Conservation (phyloP, 2,888 invertebrate genomes). For the Drosophila algonquin region DNA sequence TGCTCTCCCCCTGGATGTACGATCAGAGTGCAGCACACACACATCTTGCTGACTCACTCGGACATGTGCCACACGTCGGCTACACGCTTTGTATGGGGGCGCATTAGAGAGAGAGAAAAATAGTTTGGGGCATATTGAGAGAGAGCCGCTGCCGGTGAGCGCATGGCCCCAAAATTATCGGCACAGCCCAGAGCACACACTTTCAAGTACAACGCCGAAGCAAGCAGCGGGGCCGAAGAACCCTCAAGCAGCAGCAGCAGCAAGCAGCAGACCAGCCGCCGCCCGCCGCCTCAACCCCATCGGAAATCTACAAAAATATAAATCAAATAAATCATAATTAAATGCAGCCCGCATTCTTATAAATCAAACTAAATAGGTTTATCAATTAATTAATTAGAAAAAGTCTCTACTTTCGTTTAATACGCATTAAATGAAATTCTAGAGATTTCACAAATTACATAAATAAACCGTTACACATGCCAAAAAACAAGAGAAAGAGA, state of each 20-base stretch:
- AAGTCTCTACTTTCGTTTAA: constrained; percentile 73
- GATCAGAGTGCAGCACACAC: constrained; percentile 17
- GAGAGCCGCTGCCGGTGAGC: constrained; percentile 44
- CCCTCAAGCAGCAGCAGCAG: constrained; percentile 41
- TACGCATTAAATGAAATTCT: constrained; percentile 69
- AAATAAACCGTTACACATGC: constrained; percentile 38
- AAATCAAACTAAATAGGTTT: constrained; percentile 2
- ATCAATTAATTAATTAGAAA: constrained; percentile 21
- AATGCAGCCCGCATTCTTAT: constrained; percentile 10
- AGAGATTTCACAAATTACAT: constrained; percentile 67
- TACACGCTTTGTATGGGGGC: constrained; percentile 43
- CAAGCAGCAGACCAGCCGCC: constrained; percentile 51
- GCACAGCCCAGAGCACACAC: constrained; percentile 56
- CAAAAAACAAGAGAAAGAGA: constrained; percentile 42
- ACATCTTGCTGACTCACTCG: constrained; percentile 61
- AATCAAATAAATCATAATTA: constrained; percentile 43
- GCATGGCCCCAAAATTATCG: constrained; percentile 58
- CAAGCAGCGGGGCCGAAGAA: constrained; percentile 65
- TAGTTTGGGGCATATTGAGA: constrained; percentile 3
- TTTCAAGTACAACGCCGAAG: constrained; percentile 76
- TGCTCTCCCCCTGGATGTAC: constrained; percentile 29
- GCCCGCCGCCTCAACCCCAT: constrained; percentile 24
- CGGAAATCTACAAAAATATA: constrained; percentile 38
- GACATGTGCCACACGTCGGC: constrained; percentile 57
- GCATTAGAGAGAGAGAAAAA: constrained; percentile 16